Evolutionary conservation across 2,113 vertebrate species (phyloP), one percentile per base, ranked within the genome.

Genomic region (Meleagris gallopavo): DNA sequence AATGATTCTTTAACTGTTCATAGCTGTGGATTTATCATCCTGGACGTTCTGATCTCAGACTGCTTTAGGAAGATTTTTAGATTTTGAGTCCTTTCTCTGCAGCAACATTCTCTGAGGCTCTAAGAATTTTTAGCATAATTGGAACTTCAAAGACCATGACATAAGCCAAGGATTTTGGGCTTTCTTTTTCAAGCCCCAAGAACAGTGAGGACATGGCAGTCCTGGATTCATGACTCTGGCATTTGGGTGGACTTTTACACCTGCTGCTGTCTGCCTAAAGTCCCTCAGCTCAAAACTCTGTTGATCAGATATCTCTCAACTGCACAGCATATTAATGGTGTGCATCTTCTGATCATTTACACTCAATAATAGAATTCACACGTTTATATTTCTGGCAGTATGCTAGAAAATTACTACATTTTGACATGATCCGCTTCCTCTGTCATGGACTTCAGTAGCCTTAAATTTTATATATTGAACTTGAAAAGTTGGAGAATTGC

Each of bases 171-270:
- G 50, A 55, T 73, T 20, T 66, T 3, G 20, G 22, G 7, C 19
- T 85, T 5, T 7, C 72, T 87, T 10, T 48, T 73, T 36, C 21
- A 45, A 34, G 22, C 65, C 12, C 11, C 72, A 32, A 65, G 6
- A 58, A 9, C 34, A n/a, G 9, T 27, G 40, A 66, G 45, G 14
- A 34, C 84, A 40, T 93, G 48, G 17, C 5, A 93, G 25, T 66
- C 36, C 40, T 83, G 10, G 48, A 66, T 43, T 48, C 20, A 17
- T 2, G 9, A 34, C 17, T 76, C 40, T 89, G 66, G 19, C 57
- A 34, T 25, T 71, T 0, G 0, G 72, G 29, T 0, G 0, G 32
- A 10, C 5, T 22, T 32, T 77, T 79, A 50, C 11, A 43, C 72
- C 22, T 71, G 55, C 21, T 9, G 8, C 21, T 52, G 38, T 74